phyloP scores from a whole-genome alignment of 2,888 invertebrate species.

The Euphydryas editha region DNA sequence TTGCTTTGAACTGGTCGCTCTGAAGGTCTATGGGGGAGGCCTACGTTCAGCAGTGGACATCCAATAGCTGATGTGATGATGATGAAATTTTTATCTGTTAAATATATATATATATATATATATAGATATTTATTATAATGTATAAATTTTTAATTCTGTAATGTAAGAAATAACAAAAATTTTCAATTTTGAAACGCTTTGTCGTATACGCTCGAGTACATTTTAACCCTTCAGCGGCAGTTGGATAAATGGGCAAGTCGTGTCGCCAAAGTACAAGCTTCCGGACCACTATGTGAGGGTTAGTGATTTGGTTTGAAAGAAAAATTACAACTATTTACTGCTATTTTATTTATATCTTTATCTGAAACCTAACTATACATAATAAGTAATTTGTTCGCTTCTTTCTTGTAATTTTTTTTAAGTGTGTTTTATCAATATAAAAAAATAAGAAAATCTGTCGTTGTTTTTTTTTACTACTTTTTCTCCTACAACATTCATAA shows the following conservation, averaged over 20 bases:
- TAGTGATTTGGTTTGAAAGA: constrained; percentile 39
- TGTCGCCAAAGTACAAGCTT: constrained; percentile 71
- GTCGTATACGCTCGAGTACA: constrained; percentile 45
- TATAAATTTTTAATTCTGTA: neutral
- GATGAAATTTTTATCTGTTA: too few relatives aligned
- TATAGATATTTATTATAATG: neutral
- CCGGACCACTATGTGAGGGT: constrained; percentile 52
- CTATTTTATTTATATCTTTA: neutral
- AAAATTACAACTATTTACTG: constrained; percentile 25
- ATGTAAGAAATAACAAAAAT: constrained; percentile 13
- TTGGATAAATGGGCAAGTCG: constrained; percentile 78
- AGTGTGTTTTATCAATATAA: too few relatives aligned
- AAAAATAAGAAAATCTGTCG: too few relatives aligned
- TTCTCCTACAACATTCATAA: too few relatives aligned
- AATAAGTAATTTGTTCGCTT: neutral
- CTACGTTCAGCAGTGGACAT: too few relatives aligned
- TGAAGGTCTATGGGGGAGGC: too few relatives aligned
- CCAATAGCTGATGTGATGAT: too few relatives aligned
- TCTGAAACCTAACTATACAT: neutral
- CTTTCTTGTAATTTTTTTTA: too few relatives aligned
- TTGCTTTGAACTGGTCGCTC: too few relatives aligned
- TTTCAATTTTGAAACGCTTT: constrained; percentile 41
- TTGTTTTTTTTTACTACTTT: too few relatives aligned
- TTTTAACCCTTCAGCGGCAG: constrained; percentile 67
- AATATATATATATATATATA: too few relatives aligned